Base-by-base conservation (phyloP, 37 sponge, comb jelly and placozoan genomes). In the Axinella damicornis region DNA sequence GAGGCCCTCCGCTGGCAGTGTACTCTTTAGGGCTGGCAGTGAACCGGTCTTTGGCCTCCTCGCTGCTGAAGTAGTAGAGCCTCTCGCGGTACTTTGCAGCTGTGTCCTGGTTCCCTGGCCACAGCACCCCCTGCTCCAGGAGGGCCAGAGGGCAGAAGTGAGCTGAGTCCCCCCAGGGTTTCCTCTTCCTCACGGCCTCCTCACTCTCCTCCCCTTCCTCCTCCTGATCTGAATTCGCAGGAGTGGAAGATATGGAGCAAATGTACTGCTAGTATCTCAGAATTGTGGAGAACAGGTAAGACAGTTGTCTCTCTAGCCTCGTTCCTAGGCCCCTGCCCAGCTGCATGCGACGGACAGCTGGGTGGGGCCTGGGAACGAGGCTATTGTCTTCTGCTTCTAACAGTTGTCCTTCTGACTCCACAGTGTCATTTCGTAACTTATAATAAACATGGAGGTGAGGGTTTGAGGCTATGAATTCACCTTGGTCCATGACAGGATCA, bases 121-220 rank as follows among this genome's bases (percentile, higher is more conserved):
- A 92, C 22, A 96, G 81, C 18, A 94, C 88, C 18, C 76, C 79
- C n/a, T 65, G 64, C 54, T 98, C 95, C 20, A 53, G 62, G 46
- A 98, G 89, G 22, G 94, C 92, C 16, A 98, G 97, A 27, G 99
- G 99, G 67, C 99, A 98, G 93, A 74, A 98, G 71, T 91, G 93
- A 12, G 41, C 28, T 37, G 94, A 82, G 69, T 92, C 95, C 38
- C 99, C 99, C 93, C 97, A 96, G 2, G 94, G 94, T 61, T 93
- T 93, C 21, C 74, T 65, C 57, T 83, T 64, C 69, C 57, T 36
- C 37, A 35, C 20, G 2, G 36, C 52, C 39, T 70, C 62, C 77
- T 89, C 90, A 66, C 57, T 67, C 25, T 74, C 79, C 36, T 87
- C 88, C 57, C 84, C 94, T 25, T 85, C 87, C 38, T 78, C 90